Base-by-base conservation (phyloP, 2,797 vertebrate genomes). In the Danio kyathit region DNA sequence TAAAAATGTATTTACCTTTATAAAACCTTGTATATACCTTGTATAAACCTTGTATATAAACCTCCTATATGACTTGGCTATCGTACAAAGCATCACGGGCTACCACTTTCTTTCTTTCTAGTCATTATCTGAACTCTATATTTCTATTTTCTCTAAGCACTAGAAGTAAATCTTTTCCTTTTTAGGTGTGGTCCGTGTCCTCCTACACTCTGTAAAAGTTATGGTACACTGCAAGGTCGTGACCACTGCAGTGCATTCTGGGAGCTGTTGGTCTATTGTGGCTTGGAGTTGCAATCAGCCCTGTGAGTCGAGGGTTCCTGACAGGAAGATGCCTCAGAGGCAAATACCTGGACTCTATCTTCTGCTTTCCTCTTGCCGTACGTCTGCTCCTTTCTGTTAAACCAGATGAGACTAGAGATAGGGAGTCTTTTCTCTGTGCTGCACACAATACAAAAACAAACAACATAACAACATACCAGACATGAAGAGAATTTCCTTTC, bases 341-440 rank as follows among this genome's bases (percentile, higher is more conserved):
- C 89, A 92, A 92, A 94, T 94, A 92, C 89, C 91, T 92, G 66
- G 59, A 84, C 87, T 89, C 77, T 84, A 88, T 84, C 90, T 85
- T 87, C 69, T 84, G 81, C 16, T 87, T 82, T 87, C 83, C 51
- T 88, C 84, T 82, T 90, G 87, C 90, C 87, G 91, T 70, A 60
- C 73, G 82, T 76, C 77, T 86, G 82, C 85, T 84, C 84, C 82
- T 91, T 85, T 81, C 89, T 89, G 84, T 76, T 88, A 67, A 80
- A 88, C 86, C 87, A 91, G 92, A 95, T 94, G 87, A 86, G 87
- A 91, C 84, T 74, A 83, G 63, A 92, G 93, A 94, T 93, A 92
- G 14, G 5, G 74, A 73, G 86, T 87, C 44, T 88, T 89, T 72
- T 88, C 89, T 90, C 85, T 86, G 84, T 84, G 88, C 87, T 87